These are phyloP conservation scores for Gnathonemus echidnorhynchus DNA, from an alignment of 2,113 vertebrate genomes.

Conservation along the genomic window DNA sequence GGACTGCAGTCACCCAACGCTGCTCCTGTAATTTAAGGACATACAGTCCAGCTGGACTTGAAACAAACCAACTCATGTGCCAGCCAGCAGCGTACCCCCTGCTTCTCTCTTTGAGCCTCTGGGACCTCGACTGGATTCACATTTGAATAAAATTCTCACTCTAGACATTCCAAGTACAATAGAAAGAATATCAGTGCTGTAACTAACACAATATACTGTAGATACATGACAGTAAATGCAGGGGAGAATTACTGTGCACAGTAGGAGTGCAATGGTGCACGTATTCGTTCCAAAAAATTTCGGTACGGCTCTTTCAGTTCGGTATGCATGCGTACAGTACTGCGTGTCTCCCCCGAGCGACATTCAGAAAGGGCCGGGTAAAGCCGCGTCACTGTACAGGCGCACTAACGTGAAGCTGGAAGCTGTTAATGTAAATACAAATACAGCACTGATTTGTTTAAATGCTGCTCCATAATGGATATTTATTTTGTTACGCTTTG, in stretches of 20 bases:
- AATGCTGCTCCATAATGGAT: no score
- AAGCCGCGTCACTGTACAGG: no score
- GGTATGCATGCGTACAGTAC: no score
- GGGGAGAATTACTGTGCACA: not conserved
- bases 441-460: no score
- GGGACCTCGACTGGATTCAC: not conserved
- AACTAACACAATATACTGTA: not conserved
- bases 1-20: not conserved
- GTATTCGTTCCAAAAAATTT: no score
- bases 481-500: no score
- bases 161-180: not conserved
- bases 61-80: not conserved
- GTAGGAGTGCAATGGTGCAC: not conserved
- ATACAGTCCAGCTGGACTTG: not conserved
- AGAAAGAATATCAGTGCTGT: not conserved
- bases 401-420: no score
- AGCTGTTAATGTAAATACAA: no score
- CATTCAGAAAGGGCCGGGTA: no score
- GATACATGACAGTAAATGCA: not conserved
- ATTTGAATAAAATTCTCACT: not conserved
- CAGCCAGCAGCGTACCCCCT: not conserved
- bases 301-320: no score
- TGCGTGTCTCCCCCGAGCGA: no score
- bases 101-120: no score
- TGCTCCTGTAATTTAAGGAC: not conserved